Conservation (phyloP, 1,140 invertebrate genomes). For the Trichomalopsis sarcophagae region DNA sequence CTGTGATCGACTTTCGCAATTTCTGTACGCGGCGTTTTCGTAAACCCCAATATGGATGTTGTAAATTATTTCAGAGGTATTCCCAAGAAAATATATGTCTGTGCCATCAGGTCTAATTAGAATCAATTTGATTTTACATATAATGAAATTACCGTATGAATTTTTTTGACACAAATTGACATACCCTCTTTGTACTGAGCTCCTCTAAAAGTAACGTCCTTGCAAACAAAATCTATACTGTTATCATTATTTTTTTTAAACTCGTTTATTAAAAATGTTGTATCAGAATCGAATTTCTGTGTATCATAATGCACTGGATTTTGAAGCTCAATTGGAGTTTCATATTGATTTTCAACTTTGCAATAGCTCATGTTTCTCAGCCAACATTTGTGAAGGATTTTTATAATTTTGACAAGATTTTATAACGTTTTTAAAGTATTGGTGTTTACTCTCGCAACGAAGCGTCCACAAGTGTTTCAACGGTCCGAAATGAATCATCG, state of each 20-base stretch:
- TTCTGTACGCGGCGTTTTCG: not conserved
- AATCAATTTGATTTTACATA: conserved; percentile 17
- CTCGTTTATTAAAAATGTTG: not conserved
- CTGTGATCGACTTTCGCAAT: not conserved
- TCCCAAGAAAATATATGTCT: conserved; percentile 1
- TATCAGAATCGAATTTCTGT: not conserved
- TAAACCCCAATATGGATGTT: not conserved
- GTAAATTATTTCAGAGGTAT: conserved; percentile 3
- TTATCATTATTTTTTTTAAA: not conserved
- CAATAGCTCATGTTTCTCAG: conserved; percentile 19
- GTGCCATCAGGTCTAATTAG: not conserved
- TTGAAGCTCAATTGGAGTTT: not conserved
- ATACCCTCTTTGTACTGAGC: not conserved
- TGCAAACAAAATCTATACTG: not conserved
- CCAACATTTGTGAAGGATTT: conserved; percentile 6
- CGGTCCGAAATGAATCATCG: conserved; percentile 18
- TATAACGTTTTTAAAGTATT: conserved; percentile 35
- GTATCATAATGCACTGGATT: not conserved
- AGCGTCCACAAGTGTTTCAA: conserved; percentile 27
- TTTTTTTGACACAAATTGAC: not conserved
- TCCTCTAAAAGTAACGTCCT: not conserved
- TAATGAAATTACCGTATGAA: not conserved
- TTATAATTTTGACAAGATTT: conserved; percentile 19
- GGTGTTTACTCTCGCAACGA: conserved; percentile 30
- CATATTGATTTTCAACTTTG: not conserved